phyloP scores from a whole-genome alignment of 2,797 vertebrate genomes.

The Alauda arvensis region DNA sequence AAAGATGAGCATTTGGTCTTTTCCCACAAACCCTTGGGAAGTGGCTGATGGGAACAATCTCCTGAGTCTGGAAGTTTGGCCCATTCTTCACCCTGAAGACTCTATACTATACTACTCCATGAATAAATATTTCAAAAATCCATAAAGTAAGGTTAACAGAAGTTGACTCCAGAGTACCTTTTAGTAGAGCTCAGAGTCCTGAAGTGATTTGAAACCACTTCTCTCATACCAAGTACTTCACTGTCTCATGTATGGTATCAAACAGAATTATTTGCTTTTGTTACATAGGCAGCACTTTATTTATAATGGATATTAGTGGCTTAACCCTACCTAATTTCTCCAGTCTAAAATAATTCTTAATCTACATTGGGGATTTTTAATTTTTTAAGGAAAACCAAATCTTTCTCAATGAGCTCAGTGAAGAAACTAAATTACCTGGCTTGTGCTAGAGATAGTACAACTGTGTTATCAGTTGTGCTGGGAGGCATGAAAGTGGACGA shows the following conservation, averaged over 20 bases:
- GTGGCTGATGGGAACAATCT: neutral
- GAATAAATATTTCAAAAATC: neutral
- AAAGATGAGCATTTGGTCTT: neutral
- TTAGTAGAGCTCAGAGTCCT: neutral
- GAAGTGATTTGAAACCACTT: neutral
- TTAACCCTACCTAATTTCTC: neutral
- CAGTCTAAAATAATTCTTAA: neutral
- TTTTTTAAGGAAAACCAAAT: neutral
- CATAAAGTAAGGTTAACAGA: neutral
- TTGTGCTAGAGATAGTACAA: neutral
- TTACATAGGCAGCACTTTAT: neutral
- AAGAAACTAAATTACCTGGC: neutral
- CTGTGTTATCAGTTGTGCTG: neutral
- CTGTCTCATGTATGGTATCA: neutral
- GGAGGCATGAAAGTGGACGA: neutral
- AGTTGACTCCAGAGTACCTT: neutral
- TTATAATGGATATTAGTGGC: neutral
- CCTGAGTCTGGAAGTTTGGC: neutral
- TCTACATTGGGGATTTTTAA: neutral
- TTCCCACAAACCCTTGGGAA: neutral
- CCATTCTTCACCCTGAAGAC: neutral
- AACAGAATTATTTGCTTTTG: neutral
- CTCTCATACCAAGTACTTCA: neutral
- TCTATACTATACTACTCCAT: neutral
- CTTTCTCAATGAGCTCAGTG: neutral